Evolutionary conservation across 2,113 vertebrate species (phyloP).

Genomic region (Abramis brama): DNA sequence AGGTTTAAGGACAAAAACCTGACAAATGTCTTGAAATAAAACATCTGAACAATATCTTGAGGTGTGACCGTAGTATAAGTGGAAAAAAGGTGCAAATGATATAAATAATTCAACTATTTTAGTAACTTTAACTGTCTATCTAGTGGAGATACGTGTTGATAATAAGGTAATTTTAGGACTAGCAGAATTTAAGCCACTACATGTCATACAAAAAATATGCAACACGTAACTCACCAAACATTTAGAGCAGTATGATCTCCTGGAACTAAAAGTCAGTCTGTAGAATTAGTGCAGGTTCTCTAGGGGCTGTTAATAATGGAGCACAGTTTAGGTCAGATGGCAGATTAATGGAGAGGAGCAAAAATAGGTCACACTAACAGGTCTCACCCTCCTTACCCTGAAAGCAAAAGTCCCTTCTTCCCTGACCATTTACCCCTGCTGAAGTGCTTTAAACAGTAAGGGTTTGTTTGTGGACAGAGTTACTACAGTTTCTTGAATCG

Average conservation of each 20-base stretch:
- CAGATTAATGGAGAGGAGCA: background rate
- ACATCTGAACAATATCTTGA: no score
- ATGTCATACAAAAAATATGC: slow-evolving; percentile 10
- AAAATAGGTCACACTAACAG: background rate
- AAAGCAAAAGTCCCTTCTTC: background rate
- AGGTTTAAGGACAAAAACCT: no score
- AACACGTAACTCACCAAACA: background rate
- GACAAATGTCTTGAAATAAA: no score
- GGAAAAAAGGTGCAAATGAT: background rate
- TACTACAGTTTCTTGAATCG: no score
- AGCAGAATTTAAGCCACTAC: background rate
- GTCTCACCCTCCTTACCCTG: background rate
- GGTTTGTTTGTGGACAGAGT: background rate
- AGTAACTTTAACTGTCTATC: background rate
- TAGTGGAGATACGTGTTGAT: background rate
- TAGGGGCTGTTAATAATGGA: background rate
- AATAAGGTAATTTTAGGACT: background rate
- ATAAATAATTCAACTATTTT: background rate
- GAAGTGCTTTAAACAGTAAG: background rate
- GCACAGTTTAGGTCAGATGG: background rate
- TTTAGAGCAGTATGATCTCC: background rate
- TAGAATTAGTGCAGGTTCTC: slow-evolving; percentile 1
- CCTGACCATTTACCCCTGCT: background rate
- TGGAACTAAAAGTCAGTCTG: background rate
- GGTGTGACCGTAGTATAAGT: no score